A percentile compares a stretch with the other conserved stretches of the same genome.
These are phyloP conservation scores for Protobothrops mucrosquamatus DNA, from an alignment of 2,113 vertebrate genomes.

Conservation along the genomic window DNA sequence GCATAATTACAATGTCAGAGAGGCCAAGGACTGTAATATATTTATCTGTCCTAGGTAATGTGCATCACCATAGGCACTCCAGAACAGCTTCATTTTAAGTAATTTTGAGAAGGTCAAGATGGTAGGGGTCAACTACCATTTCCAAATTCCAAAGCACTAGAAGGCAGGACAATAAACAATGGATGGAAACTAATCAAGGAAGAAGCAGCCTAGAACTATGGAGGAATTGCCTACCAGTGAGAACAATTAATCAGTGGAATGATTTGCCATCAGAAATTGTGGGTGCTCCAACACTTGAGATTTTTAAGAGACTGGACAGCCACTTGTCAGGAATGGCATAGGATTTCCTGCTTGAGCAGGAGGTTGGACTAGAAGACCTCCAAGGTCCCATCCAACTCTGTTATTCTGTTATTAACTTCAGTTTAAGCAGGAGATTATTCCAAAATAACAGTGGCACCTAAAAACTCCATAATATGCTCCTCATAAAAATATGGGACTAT, in stretches of 20 bases:
- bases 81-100: not conserved
- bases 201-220: not conserved
- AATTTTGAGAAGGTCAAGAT: not conserved
- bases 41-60: not conserved
- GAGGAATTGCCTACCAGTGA: not conserved
- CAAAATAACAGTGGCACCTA: not conserved
- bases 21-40: not conserved
- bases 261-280: not conserved
- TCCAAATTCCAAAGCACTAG: not conserved
- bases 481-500: not conserved
- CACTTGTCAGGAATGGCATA: not conserved
- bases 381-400: not conserved
- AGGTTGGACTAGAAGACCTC: not conserved
- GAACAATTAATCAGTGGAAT: not conserved
- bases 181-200: not conserved
- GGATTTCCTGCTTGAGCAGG: not conserved
- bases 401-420: not conserved
- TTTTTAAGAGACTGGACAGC: not conserved
- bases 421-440: not conserved
- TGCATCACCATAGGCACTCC: not conserved
- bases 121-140: not conserved
- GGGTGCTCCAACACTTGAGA: not conserved
- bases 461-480: not conserved
- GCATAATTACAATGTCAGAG: not conserved
- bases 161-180: not conserved